Evolutionary conservation across 2,888 invertebrate genomes (phyloP).

Genomic region (Harpalus rufipes): DNA sequence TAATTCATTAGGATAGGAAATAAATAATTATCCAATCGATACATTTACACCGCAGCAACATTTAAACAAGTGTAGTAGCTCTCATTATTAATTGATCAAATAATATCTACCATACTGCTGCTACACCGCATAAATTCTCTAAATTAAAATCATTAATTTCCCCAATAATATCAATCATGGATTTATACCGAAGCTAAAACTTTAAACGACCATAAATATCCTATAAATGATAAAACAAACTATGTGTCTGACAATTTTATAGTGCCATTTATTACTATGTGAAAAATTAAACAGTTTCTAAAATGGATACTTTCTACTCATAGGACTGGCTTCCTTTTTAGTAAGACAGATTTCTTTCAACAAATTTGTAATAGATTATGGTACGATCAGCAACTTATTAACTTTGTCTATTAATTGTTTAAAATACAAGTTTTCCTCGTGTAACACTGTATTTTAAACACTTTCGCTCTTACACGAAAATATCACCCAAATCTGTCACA

Average conservation of each 20-base stretch:
- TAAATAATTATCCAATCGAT: constrained; percentile 5
- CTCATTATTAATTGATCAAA: constrained; percentile 28
- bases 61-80: constrained; percentile 14
- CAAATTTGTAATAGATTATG: neutral
- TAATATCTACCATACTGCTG: constrained; percentile 13
- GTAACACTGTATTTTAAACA: too few relatives aligned
- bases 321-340: neutral
- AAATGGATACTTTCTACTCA: neutral
- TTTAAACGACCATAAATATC: constrained; percentile 24
- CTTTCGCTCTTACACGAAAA: too few relatives aligned
- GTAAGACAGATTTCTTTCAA: neutral
- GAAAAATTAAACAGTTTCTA: neutral
- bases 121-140: constrained; percentile 18
- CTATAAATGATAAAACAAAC: constrained; percentile 15
- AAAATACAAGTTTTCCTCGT: too few relatives aligned
- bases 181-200: constrained; percentile 4
- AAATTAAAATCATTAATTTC: constrained; percentile 34
- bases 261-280: neutral
- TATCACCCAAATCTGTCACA: too few relatives aligned
- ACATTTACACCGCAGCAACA: neutral
- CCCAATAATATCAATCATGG: neutral
- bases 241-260: constrained; percentile 4
- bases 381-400: too few relatives aligned
- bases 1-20: constrained; percentile 18
- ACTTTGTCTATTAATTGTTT: too few relatives aligned